Percentiles rank a stretch among this genome's conserved stretches.
Evolutionary conservation across 2,113 vertebrate species (phyloP).

Genomic region (Passer montanus): DNA sequence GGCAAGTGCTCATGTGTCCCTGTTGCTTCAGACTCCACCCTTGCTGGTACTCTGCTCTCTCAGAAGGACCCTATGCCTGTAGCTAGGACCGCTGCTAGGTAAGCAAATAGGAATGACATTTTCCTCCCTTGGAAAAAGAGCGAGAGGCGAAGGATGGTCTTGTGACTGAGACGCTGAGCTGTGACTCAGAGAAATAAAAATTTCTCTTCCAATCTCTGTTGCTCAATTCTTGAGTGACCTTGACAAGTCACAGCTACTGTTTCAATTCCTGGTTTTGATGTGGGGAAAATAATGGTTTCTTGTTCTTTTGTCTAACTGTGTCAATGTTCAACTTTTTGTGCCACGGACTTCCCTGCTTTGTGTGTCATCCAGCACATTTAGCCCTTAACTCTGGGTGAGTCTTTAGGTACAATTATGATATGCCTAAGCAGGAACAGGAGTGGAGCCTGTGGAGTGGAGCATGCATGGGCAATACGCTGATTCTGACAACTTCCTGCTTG

Average conservation of each 20-base stretch:
- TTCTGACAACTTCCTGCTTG: background rate
- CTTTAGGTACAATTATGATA: background rate
- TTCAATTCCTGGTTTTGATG: background rate
- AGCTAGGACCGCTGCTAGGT: background rate
- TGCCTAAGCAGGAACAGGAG: background rate
- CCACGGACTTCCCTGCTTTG: background rate
- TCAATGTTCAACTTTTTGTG: background rate
- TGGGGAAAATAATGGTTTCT: background rate
- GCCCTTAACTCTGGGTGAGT: background rate
- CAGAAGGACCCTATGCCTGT: background rate
- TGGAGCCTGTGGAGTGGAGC: background rate
- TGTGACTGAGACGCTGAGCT: background rate
- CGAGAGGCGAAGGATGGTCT: constrained; percentile 7
- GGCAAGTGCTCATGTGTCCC: background rate
- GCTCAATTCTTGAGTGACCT: constrained; percentile 26
- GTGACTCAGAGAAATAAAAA: constrained; percentile 30
- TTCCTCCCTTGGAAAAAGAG: background rate
- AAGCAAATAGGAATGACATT: background rate
- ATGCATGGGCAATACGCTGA: accelerated
- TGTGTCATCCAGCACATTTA: background rate
- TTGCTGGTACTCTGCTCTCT: background rate
- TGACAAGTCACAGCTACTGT: background rate
- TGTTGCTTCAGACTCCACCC: background rate
- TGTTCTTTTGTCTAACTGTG: background rate
- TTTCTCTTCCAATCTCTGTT: background rate